These are phyloP conservation scores for Potamilus streckersoni DNA, from an alignment of 1,140 invertebrate genomes.

Conservation along the genomic window DNA sequence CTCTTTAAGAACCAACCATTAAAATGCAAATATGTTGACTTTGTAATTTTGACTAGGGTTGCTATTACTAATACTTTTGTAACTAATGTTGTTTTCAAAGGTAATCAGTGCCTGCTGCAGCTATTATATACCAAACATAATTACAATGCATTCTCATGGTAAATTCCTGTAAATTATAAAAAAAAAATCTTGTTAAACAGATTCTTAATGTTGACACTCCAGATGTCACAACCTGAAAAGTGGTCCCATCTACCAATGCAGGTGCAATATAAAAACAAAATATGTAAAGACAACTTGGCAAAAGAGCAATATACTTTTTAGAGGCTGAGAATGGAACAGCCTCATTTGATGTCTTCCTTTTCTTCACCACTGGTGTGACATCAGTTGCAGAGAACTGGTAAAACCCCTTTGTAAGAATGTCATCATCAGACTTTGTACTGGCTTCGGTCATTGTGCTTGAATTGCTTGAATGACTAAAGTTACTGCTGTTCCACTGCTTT, in stretches of 20 bases:
- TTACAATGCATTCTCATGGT: no score
- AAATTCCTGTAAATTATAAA: no score
- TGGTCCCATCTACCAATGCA: background rate
- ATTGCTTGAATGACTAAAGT: conserved; percentile 38
- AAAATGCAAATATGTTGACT: no score
- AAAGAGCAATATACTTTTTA: conserved; percentile 55
- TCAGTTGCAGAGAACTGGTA: conserved; percentile 26
- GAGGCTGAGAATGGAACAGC: conserved; percentile 60
- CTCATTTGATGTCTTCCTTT: conserved; percentile 51
- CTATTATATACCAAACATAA: no score
- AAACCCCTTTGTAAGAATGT: background rate
- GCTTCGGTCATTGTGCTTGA: conserved; percentile 15
- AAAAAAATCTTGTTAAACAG: no score
- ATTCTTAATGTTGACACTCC: background rate
- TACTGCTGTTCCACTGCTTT: conserved; percentile 47
- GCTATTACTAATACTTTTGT: no score
- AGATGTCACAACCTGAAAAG: background rate
- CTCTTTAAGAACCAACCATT: no score
- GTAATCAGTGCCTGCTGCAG: no score
- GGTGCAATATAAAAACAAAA: background rate
- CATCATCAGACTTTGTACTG: conserved; percentile 9
- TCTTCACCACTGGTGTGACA: conserved; percentile 59
- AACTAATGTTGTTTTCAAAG: no score
- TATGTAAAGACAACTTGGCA: background rate
- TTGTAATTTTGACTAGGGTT: no score